These are phyloP conservation scores for Acrocephalus scirpaceus DNA, from an alignment of 2,797 vertebrate genomes.

Conservation along the genomic window DNA sequence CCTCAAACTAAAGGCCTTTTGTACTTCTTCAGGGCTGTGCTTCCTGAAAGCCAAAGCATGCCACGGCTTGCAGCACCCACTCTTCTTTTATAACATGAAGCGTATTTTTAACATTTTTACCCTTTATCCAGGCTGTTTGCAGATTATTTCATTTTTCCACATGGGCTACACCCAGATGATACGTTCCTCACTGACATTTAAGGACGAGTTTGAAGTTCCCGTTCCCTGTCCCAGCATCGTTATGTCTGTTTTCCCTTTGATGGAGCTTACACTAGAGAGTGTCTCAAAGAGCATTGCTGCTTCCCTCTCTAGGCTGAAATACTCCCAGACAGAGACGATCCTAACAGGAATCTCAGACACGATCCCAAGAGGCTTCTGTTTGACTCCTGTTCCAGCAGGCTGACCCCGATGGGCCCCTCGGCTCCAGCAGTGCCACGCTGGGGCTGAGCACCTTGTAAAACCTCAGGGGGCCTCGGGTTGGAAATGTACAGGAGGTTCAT, in stretches of 20 bases:
- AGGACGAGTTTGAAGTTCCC: background rate
- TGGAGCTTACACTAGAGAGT: background rate
- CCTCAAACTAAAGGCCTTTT: conserved; percentile 79
- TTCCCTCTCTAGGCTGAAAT: conserved; percentile 32
- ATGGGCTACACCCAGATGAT: conserved; percentile 17
- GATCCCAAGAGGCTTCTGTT: background rate
- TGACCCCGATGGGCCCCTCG: background rate
- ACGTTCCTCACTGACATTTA: background rate
- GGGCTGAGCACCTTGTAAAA: background rate
- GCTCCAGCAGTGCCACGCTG: background rate
- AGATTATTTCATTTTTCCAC: conserved; percentile 53
- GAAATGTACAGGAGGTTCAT: background rate
- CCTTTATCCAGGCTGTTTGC: conserved; percentile 40
- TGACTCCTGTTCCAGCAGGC: conserved; percentile 18
- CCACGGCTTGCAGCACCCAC: conserved; percentile 42
- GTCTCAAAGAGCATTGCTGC: conserved; percentile 1
- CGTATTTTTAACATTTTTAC: conserved; percentile 50
- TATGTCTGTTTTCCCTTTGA: background rate
- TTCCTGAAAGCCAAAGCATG: conserved; percentile 67
- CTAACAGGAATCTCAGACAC: background rate
- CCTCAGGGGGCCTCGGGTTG: background rate
- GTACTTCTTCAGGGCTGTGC: conserved; percentile 69
- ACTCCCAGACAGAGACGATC: conserved; percentile 30
- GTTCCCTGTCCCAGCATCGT: background rate
- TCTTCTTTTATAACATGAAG: conserved; percentile 39